Evolutionary conservation across 2,888 invertebrate genomes (phyloP), one percentile per base, ranked within the genome.

Genomic region (Halictus ligatus): DNA sequence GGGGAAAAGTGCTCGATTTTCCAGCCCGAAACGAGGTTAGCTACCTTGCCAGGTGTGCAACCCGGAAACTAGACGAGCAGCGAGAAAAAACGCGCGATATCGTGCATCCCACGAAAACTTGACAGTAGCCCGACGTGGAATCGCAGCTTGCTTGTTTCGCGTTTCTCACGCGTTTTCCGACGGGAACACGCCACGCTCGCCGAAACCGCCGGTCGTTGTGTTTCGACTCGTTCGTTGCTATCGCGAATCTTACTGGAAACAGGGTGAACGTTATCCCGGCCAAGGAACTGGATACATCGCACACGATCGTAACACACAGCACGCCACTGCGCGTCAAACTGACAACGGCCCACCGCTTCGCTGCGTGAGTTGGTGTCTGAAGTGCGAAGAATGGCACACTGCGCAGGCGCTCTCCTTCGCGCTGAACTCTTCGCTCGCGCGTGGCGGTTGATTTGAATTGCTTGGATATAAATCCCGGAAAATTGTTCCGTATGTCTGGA

Each of bases 311-410:
- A 10, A 58, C 75, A 50, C 77, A 83, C 83, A 25, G 40, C 73
- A 88, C 84, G 88, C 86, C 85, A 83, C 85, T 90, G 87, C 91
- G 87, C 84, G 92, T 89, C 87, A 81, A 91, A 92, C 91, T 92
- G 89, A 91, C 85, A 76, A 80, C 75, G 78, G 40, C 8, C 10
- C 21, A 69, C 35, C n/a, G 60, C 8, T 58, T 75, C 13, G 8
- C 1, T 46, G 35, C 18, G n/a, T 12, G 15, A 18, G 60, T 35
- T 10, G 15, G 25, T 7, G 48, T 21, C n/a, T 13, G 15, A 50
- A 25, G 21, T 74, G 25, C n/a, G n/a, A 10, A 18, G 48, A 78
- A 58, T 67, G 48, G 35, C 25, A 25, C 12, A 21, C 35, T 78
- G 78, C 84, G 25, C 84, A 74, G 74, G 84, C 83, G 83, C 78